Conservation (phyloP, 2,113 vertebrate species). For the Sinocyclocheilus anophthalmus region DNA sequence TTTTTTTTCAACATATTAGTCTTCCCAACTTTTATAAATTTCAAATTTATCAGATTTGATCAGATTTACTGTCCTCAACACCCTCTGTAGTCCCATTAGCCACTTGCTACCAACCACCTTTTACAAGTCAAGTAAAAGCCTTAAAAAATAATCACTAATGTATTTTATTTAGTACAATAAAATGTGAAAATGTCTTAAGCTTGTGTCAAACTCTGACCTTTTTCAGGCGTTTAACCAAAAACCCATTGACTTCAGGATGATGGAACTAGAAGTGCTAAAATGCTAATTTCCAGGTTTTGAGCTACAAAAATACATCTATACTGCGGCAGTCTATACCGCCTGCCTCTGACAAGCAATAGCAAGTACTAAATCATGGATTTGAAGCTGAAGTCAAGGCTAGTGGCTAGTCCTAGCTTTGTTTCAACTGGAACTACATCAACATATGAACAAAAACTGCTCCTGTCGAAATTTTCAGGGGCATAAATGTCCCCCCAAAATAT, state of each 20-base stretch:
- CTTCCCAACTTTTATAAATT: too few species aligned
- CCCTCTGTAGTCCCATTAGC: too few species aligned
- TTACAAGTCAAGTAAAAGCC: too few species aligned
- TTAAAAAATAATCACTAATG: too few species aligned
- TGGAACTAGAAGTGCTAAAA: not conserved
- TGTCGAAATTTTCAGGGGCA: not conserved
- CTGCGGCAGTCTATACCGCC: not conserved
- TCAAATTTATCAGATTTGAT: too few species aligned
- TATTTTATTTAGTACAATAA: too few species aligned
- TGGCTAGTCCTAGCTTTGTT: not conserved
- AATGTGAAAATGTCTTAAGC: too few species aligned
- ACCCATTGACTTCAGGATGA: not conserved
- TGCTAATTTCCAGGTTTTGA: not conserved
- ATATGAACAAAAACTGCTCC: not conserved
- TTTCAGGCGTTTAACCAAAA: not conserved
- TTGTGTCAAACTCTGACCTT: too few species aligned
- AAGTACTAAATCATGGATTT: not conserved
- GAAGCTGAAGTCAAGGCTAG: not conserved
- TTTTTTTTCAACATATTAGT: too few species aligned
- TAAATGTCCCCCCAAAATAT: too few species aligned
- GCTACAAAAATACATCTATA: not conserved
- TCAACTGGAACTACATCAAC: not conserved
- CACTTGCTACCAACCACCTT: too few species aligned
- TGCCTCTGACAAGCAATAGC: not conserved
- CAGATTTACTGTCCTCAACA: too few species aligned